These are phyloP conservation scores for Neuroterus valhalla DNA, from an alignment of 1,140 invertebrate species.

Conservation along the genomic window DNA sequence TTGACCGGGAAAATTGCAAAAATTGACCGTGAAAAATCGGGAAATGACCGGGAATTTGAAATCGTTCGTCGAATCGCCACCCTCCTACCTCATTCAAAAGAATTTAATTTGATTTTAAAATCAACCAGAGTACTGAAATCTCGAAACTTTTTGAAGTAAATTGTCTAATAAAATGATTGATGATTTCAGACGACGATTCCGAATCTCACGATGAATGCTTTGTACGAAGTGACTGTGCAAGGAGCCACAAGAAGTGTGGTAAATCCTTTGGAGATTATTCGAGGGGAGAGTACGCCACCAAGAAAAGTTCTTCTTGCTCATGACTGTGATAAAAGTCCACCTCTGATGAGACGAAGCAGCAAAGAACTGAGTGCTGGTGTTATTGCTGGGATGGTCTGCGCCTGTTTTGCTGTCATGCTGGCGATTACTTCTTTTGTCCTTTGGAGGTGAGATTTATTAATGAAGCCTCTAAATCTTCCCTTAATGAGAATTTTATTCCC, in stretches of 20 bases:
- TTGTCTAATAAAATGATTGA: slow-evolving; percentile 5
- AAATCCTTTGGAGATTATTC: slow-evolving; percentile 79
- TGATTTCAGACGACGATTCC: slow-evolving; percentile 80
- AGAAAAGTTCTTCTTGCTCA: slow-evolving; percentile 80
- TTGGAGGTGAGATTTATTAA: slow-evolving; percentile 81
- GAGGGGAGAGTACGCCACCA: slow-evolving; percentile 80
- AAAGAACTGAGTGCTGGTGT: slow-evolving; percentile 83
- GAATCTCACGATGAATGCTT: slow-evolving; percentile 84
- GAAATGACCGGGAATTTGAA: too few species aligned
- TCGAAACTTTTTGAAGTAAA: too few species aligned
- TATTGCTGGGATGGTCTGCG: slow-evolving; percentile 84
- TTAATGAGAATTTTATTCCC: neutral
- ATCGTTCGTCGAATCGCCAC: too few species aligned
- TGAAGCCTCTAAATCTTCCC: neutral
- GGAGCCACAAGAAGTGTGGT: slow-evolving; percentile 83
- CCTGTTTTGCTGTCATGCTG: slow-evolving; percentile 82
- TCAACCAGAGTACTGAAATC: too few species aligned
- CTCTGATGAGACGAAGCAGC: slow-evolving; percentile 75
- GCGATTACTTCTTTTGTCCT: slow-evolving; percentile 83
- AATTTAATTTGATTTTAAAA: too few species aligned
- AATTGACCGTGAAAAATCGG: too few species aligned
- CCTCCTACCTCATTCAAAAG: too few species aligned
- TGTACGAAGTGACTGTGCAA: slow-evolving; percentile 85
- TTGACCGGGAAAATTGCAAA: too few species aligned
- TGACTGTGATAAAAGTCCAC: slow-evolving; percentile 81